Base-by-base conservation (phyloP, 1,140 invertebrate genomes). In the Mamestra configurata region DNA sequence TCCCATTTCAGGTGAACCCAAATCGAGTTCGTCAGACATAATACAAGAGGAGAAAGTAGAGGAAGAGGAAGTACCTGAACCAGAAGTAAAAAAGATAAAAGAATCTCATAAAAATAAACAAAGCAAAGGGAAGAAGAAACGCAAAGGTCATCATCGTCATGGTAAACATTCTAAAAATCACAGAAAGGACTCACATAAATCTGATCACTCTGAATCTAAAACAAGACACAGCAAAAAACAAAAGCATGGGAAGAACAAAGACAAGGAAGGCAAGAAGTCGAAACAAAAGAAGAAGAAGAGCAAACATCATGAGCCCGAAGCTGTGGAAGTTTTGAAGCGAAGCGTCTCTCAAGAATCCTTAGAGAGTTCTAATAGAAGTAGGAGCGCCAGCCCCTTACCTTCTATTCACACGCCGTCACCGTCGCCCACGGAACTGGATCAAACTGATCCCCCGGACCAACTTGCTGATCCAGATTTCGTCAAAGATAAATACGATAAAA, bases 401-500 rank as follows among this genome's bases (percentile, higher is more conserved):
- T 94, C 93, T 7, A 93, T 94, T 77, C 92, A 94, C 35, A 92
- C 92, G 1, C 92, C 88, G 0, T 86, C 92, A 0, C 93, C 92
- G 1, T 93, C 93, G 37, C 89, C 94, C 76, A 81, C 82, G 11
- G 85, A 84, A 46, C 72, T 84, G 13, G 72, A 86, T n/a, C 72
- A 84, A 86, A 53, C 89, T 55, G 84, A 90, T 22, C 87, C 86
- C 0, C 37, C 81, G 15, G 89, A 90, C 20, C 81, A 85, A 72
- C 83, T 88, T 1, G 59, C 82, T 7, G 90, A 95, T 70, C 82
- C 91, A n/a, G 88, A 95, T 53, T 95, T 95, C 66, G 89, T 90
- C 49, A 95, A 94, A 84, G 96, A 96, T 82, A 96, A 96, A 87
- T 96, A 96, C 86, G 96, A 97, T 84, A 96, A 96, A 81, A 97